Evolutionary conservation across 2,797 vertebrate species (phyloP), one percentile per base, ranked within the genome.

Genomic region (Apodemus agrarius): DNA sequence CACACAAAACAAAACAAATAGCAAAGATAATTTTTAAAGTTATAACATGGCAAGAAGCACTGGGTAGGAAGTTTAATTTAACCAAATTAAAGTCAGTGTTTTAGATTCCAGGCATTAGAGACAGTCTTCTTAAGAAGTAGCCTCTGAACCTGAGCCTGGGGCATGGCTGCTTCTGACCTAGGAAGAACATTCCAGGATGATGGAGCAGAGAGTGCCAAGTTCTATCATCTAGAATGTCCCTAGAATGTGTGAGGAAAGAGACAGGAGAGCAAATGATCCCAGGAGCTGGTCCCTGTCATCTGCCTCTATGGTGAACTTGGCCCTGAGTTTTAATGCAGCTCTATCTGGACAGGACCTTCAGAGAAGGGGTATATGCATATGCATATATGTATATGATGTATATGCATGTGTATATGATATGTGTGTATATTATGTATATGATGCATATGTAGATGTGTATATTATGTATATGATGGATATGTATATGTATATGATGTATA

Each of bases 161-260:
- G 40, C 37, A 13, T 4, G n/a, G 63, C 2, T 7, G 14, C 10
- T 40, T 3, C 0, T 31, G 31, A 8, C 46, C 22, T 2, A 8
- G 22, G 19, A 21, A 78, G 29, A 29, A 81, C 24, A 0, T 14
- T 52, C 14, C 1, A 0, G 37, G 12, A 1, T 3, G 13, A 54
- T 0, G 6, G 52, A 59, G n/a, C 19, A 40, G 34, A 37, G 31
- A 34, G 17, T 1, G n/a, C 43, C 75, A 72, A 57, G 75, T 2
- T 31, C 49, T 65, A 34, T 31, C 9, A 29, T 63, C 37, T 46
- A 40, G 29, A 31, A 31, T 37, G 37, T n/a, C 9, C 57, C 76
- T 46, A 31, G 24, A 43, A 19, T 3, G 40, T 31, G 10, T 61
- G 54, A 22, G 43, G 49, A 72, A 52, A 17, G 83, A 78, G 24